Evolutionary conservation across 2,888 invertebrate species (phyloP), one percentile per base, ranked within the genome.

Genomic region (Siphlonurus alternatus): DNA sequence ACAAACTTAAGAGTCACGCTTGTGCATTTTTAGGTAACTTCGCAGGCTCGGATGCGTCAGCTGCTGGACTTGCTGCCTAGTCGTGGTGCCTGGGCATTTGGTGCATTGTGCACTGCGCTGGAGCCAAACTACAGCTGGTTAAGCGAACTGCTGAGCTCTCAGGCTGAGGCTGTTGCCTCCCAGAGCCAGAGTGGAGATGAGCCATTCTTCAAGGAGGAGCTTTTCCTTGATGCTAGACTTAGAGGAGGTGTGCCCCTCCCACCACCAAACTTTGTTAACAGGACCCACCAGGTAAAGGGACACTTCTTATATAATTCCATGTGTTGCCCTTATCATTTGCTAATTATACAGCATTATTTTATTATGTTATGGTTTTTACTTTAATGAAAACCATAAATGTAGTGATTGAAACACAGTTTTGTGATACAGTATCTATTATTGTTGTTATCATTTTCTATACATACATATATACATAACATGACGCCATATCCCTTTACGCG

Each of bases 61-160:
- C 71, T 81, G 1, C 69, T 81, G 23, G 76, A 78, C 23, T 70
- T 73, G 2, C 69, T 80, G 61, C 71, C 77, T 23, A 74, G 76
- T 66, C 76, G 73, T 70, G 78, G 78, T 7, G 75, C 71, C 64
- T 69, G 70, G n/a, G 76, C 81, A 0, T 84, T 78, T 72, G 76
- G 80, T 63, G 74, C 73, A 7, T 83, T 84, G 71, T 79, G 81
- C 63, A 78, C 80, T 69, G 76, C 80, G 63, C 72, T 84, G 20
- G 73, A 74, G 7, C 79, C 79, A 66, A 79, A 82, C 70, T 82
- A 84, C 71, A 70, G 72, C 54, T 84, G 84, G 84, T 71, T 84
- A 62, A 80, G 79, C 71, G 75, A 78, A 62, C 77, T 77, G 25
- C 75, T 84, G 61, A 76, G 76, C 3, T 68, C 64, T 61, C 25